Evolutionary conservation across 2,113 vertebrate species (phyloP).

Genomic region (Callithrix jacchus): DNA sequence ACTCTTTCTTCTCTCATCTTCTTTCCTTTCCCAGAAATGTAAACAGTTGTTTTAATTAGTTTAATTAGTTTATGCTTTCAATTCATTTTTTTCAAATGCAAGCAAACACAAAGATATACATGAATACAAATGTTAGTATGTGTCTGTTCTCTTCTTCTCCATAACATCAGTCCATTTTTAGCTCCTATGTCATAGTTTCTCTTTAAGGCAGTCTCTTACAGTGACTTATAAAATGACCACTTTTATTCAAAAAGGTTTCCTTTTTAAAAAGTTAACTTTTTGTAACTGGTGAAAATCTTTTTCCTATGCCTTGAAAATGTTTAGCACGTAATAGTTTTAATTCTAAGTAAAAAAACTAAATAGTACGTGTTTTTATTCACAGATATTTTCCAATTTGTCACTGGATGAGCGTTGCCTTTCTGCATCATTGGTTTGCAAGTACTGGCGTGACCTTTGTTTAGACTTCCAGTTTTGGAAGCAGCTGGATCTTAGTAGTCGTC

Average conservation of each 20-base stretch:
- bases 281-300: neutral
- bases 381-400: slow-evolving; percentile 98
- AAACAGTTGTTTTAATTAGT: neutral
- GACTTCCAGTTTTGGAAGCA: slow-evolving; percentile 99
- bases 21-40: neutral
- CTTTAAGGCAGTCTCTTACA: neutral
- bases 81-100: neutral
- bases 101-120: neutral
- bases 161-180: neutral
- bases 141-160: neutral
- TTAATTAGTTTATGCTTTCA: neutral
- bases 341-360: too few species aligned
- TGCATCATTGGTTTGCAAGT: slow-evolving; percentile 97
- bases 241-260: neutral
- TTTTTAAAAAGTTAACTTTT: slow-evolving; percentile 3
- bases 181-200: neutral
- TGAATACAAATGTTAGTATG: neutral
- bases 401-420: slow-evolving; percentile 96
- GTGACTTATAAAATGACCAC: neutral
- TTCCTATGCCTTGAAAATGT: neutral
- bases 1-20: neutral
- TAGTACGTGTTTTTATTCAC: slow-evolving; percentile 50
- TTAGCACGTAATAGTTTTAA: neutral
- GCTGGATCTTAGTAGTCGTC: slow-evolving; percentile 96
- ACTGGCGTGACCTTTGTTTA: slow-evolving; percentile 98